Percentiles rank a stretch among this genome's conserved stretches.
These are phyloP conservation scores for Merops nubicus DNA, from an alignment of 2,113 vertebrate species.

Conservation along the genomic window DNA sequence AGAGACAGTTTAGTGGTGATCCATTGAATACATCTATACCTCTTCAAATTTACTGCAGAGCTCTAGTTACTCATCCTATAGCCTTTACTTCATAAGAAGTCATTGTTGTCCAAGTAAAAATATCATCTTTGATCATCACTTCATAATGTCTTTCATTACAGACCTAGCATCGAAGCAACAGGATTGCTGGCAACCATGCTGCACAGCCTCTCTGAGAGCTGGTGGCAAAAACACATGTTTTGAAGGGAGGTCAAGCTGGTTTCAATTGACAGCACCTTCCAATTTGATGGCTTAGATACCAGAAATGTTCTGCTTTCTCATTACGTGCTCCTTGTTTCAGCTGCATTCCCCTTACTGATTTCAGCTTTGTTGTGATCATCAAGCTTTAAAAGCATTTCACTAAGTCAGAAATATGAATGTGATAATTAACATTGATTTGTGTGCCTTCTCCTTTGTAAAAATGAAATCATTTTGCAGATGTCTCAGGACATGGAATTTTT, in stretches of 20 bases:
- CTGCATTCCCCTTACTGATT: background rate
- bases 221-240: background rate
- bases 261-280: background rate
- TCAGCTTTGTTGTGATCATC: background rate
- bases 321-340: background rate
- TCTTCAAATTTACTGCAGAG: background rate
- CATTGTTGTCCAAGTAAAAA: background rate
- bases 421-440: background rate
- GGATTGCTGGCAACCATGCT: background rate
- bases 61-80: background rate
- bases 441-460: background rate
- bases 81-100: background rate
- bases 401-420: background rate
- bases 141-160: background rate
- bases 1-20: background rate
- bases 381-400: background rate
- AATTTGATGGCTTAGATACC: background rate
- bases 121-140: background rate
- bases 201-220: background rate
- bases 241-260: background rate
- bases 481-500: background rate
- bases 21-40: background rate
- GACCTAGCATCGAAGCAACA: background rate
- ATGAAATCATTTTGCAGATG: background rate
- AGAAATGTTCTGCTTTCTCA: background rate